Evolutionary conservation across 2,888 invertebrate species (phyloP), one percentile per base, ranked within the genome.

Genomic region (Leptarthrus brevirostris): DNA sequence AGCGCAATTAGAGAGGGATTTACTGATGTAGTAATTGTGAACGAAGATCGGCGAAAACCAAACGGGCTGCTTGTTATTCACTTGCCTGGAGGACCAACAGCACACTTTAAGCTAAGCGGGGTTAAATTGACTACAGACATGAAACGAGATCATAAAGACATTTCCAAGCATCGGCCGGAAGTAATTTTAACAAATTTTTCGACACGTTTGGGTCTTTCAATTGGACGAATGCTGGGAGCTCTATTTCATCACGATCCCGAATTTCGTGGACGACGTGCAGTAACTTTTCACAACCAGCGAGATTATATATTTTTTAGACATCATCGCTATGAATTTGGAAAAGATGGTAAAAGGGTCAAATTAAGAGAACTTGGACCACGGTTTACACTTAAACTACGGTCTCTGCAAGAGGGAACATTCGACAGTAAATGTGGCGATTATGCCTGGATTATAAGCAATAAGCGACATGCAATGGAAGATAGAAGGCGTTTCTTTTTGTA

Each of bases 261-360:
- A 84, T 99, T 97, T 86, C 90, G 90, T 77, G 98, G 98, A 0
- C 89, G 97, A 2, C 89, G 98, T 76, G 96, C 92, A 0, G 96
- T 97, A 76, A 98, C 98, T 30, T 98, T 99, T 84, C 99, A 99
- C 86, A 99, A 99, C 86, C 99, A 99, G 84, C 88, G 99, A 75
- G 99, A 99, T 87, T 99, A 94, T 83, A 95, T 99, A 79, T 99
- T 99, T 87, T 98, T 99, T 83, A 90, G 99, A 74, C 98, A 99
- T 86, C 98, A 99, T 85, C 90, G 97, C 91, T 97, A 97, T 83
- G 94, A 95, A 81, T 97, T 97, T 85, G 92, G 94, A 77, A 88
- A 90, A 72, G 93, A 94, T 75, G 91, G 91, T 0, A 90, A 90
- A 79, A 88, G 88, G 16, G 90, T 92, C 0, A 91, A 89, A 79